phyloP scores from a whole-genome alignment of 2,888 invertebrate species.

The Drosophila bunnanda region DNA sequence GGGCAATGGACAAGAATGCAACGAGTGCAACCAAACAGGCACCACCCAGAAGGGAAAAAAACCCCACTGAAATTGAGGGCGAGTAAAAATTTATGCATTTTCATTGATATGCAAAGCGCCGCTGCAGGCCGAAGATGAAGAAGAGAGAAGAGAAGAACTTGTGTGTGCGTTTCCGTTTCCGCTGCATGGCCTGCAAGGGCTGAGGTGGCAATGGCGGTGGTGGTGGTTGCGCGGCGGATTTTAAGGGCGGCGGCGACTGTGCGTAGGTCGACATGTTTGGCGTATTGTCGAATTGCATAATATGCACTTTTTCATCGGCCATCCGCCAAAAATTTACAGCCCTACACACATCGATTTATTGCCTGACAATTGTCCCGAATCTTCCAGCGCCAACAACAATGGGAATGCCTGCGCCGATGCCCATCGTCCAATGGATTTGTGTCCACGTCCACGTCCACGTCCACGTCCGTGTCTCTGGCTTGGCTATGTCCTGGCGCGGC shows the following conservation, averaged over 20 bases:
- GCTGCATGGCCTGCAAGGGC: constrained; percentile 38
- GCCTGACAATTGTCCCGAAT: constrained; percentile 82
- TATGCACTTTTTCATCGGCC: constrained; percentile 82
- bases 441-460: constrained; percentile 56
- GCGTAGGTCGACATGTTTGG: constrained; percentile 76
- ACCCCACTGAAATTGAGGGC: constrained; percentile 40
- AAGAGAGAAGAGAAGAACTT: constrained; percentile 63
- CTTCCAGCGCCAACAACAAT: constrained; percentile 67
- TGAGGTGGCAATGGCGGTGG: constrained; percentile 13
- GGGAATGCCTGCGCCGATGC: constrained; percentile 57
- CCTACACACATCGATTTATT: constrained; percentile 84
- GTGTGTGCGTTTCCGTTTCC: constrained; percentile 70
- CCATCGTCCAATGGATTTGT: constrained; percentile 67
- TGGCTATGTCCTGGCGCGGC: constrained; percentile 42
- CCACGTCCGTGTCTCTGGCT: constrained; percentile 36
- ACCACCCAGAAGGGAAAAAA: constrained; percentile 27
- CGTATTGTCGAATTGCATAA: constrained; percentile 82
- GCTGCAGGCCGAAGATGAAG: constrained; percentile 64
- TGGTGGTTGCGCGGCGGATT: constrained; percentile 12
- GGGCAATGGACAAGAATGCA: constrained; percentile 42
- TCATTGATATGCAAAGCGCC: constrained; percentile 83
- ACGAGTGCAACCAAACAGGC: constrained; percentile 53
- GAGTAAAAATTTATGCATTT: constrained; percentile 80
- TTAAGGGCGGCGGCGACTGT: constrained; percentile 50
- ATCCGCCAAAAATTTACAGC: constrained; percentile 82